Conservation (phyloP, 2,797 vertebrate genomes). For the Bucorvus abyssinicus region DNA sequence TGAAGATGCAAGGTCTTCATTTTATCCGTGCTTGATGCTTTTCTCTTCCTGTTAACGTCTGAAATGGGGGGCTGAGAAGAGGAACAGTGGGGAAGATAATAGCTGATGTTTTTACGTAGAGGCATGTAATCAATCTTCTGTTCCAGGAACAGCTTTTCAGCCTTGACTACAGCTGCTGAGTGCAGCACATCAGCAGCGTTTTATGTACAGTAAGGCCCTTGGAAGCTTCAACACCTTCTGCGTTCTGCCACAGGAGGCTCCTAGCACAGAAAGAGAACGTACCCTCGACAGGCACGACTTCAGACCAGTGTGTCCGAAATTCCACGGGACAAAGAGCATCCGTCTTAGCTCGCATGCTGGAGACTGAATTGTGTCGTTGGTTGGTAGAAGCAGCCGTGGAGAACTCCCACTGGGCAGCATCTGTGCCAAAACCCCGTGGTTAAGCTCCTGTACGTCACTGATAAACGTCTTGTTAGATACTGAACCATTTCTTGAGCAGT, state of each 20-base stretch:
- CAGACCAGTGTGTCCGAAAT: neutral
- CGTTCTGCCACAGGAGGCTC: neutral
- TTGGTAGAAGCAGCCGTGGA: neutral
- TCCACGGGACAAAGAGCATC: fast-evolving
- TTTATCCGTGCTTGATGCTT: neutral
- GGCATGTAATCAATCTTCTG: neutral
- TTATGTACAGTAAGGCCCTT: neutral
- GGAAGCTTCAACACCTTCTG: neutral
- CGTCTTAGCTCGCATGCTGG: fast-evolving
- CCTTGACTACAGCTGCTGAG: neutral
- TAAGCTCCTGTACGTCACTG: neutral
- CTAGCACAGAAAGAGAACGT: neutral
- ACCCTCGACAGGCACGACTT: neutral
- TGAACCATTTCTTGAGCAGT: neutral
- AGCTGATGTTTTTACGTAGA: neutral
- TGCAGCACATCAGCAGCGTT: neutral
- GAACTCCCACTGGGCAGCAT: neutral
- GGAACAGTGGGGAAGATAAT: neutral
- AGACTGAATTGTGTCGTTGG: neutral
- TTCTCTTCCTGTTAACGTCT: neutral
- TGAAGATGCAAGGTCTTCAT: neutral
- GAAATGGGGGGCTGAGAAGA: neutral
- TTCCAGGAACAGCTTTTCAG: neutral
- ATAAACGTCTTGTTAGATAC: neutral
- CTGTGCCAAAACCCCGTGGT: neutral